Conservation (phyloP, 2,797 vertebrate species). For the Huso huso region DNA sequence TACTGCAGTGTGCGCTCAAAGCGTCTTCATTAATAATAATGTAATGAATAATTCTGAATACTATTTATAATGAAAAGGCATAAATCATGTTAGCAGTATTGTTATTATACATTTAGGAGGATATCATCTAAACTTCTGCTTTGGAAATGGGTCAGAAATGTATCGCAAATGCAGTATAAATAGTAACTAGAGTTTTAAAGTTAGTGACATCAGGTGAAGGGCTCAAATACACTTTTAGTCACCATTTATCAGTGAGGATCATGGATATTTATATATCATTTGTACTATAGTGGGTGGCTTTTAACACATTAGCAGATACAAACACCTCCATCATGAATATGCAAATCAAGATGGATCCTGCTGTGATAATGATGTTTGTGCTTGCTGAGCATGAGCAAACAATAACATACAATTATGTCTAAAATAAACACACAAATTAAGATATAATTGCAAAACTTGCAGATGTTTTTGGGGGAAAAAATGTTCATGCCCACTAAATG, state of each 20-base stretch:
- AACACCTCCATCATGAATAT: constrained; percentile 28
- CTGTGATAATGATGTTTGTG: constrained; percentile 34
- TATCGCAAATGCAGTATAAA: too few species aligned
- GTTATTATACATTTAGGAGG: too few species aligned
- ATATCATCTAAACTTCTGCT: too few species aligned
- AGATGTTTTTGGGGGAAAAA: too few species aligned
- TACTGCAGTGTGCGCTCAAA: too few species aligned
- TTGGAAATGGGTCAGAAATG: too few species aligned
- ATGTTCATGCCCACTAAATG: too few species aligned
- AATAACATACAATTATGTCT: constrained; percentile 32
- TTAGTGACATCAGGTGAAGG: neutral
- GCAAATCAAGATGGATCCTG: constrained; percentile 24
- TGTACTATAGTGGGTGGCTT: constrained; percentile 18
- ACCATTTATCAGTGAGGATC: constrained; percentile 9
- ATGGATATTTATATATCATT: constrained; percentile 6
- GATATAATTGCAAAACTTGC: neutral
- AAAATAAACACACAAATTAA: constrained; percentile 23
- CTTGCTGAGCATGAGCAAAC: constrained; percentile 26
- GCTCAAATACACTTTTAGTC: neutral
- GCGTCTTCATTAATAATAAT: too few species aligned
- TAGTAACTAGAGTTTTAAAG: neutral
- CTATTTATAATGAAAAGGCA: too few species aligned
- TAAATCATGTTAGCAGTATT: too few species aligned
- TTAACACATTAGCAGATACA: constrained; percentile 21
- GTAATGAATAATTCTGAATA: too few species aligned